Percentiles rank a stretch among this genome's conserved stretches.
phyloP scores from a whole-genome alignment of 1,140 invertebrate genomes.

The Lerema accius region DNA sequence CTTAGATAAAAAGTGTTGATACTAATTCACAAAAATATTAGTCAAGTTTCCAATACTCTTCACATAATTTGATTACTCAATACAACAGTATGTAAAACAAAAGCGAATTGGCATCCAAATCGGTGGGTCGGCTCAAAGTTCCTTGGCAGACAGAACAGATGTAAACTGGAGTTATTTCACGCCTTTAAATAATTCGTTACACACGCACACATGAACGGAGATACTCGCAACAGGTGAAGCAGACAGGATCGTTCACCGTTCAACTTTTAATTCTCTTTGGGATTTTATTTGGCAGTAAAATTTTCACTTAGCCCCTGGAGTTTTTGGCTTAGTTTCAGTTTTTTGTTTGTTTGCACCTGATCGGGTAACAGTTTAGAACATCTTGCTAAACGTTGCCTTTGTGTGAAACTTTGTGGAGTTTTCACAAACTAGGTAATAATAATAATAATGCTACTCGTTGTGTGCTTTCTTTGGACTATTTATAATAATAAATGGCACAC shows the following conservation, averaged over 20 bases:
- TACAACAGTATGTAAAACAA: too few relatives aligned
- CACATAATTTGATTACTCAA: too few relatives aligned
- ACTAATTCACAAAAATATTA: too few relatives aligned
- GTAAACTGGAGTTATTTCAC: conserved; percentile 9
- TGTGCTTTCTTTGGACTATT: too few relatives aligned
- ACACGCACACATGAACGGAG: conserved; percentile 5
- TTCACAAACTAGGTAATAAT: too few relatives aligned
- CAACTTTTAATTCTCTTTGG: conserved; percentile 31
- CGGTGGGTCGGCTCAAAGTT: too few relatives aligned
- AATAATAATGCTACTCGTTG: too few relatives aligned
- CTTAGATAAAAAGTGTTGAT: too few relatives aligned
- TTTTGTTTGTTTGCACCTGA: conserved; percentile 20
- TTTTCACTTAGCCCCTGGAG: conserved; percentile 26
- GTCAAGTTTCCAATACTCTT: too few relatives aligned
- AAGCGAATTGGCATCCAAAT: background rate
- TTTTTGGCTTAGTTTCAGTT: conserved; percentile 29
- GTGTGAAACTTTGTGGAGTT: too few relatives aligned
- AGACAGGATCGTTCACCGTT: conserved; percentile 28
- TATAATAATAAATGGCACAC: too few relatives aligned
- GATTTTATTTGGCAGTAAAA: conserved; percentile 34
- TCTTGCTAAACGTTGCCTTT: too few relatives aligned
- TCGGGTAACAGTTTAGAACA: background rate
- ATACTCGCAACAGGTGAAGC: conserved; percentile 19
- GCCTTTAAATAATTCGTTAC: conserved; percentile 21
- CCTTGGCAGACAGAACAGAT: background rate